Percentiles rank a stretch among this genome's conserved stretches.
These are phyloP conservation scores for Trididemnum nubilum DNA, from an alignment of 23 tunicate species.

Conservation along the genomic window DNA sequence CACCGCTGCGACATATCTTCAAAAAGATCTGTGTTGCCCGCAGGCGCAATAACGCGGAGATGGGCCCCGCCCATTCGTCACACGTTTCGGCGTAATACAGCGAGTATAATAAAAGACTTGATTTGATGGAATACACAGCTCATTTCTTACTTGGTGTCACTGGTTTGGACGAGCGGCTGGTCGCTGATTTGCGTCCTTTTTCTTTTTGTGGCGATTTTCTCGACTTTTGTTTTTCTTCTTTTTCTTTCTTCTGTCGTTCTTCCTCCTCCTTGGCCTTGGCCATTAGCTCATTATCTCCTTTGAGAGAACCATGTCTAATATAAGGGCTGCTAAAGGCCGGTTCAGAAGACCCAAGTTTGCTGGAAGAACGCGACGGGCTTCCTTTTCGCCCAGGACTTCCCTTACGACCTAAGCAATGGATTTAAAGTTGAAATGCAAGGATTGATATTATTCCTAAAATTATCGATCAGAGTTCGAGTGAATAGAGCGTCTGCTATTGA, in stretches of 20 bases:
- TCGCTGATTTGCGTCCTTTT: conserved; percentile 58
- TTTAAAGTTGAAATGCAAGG: not conserved
- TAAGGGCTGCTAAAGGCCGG: conserved; percentile 64
- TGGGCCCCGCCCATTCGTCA: too few relatives aligned
- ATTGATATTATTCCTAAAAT: too few relatives aligned
- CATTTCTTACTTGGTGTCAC: conserved; percentile 17
- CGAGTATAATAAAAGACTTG: too few relatives aligned
- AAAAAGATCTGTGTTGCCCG: too few relatives aligned
- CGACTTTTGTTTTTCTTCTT: conserved; percentile 59
- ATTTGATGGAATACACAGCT: too few relatives aligned
- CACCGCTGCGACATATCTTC: too few relatives aligned
- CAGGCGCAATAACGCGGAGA: too few relatives aligned
- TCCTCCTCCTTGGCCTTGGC: conserved; percentile 75
- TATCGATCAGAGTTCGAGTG: too few relatives aligned
- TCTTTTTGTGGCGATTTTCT: conserved; percentile 52
- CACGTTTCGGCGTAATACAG: too few relatives aligned
- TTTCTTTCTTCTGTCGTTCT: conserved; percentile 48
- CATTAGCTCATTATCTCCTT: conserved; percentile 69
- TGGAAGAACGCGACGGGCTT: conserved; percentile 86
- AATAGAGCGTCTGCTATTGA: too few relatives aligned
- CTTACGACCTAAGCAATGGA: conserved; percentile 16
- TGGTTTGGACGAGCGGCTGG: conserved; percentile 57
- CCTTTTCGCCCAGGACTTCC: conserved; percentile 61
- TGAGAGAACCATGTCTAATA: conserved; percentile 65
- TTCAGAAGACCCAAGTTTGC: conserved; percentile 66